Evolutionary conservation across 2,113 vertebrate genomes (phyloP), one percentile per base, ranked within the genome.

Genomic region (Cyprinus carpio): DNA sequence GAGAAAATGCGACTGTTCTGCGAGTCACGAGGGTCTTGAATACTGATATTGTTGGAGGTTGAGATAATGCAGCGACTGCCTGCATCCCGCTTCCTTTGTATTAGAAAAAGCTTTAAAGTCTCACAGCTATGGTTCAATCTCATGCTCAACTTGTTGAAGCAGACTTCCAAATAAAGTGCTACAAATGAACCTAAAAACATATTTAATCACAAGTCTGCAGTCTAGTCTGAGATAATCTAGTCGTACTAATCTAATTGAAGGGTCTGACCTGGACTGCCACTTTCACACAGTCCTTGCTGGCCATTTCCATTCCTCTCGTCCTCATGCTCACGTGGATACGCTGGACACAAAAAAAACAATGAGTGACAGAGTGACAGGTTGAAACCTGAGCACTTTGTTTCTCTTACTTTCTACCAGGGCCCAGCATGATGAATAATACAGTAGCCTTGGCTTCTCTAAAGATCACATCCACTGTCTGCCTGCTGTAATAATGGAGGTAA

Each of bases 171-270:
- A 67, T 31, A 31, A 67, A 69, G 34, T 40, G 0, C 34, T 11
- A 71, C 67, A 46, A 46, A 74, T 46, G 0, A 46, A 46, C 12
- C 10, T 46, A 25, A 46, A 74, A 16, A 43, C n/a, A 10, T 3
- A 46, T 25, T 74, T 20, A 40, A 6, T 11, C 10, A 72, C 29
- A 74, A 13, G 34, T 74, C 12, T 64, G 60, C 11, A 23, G 1
- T 13, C 4, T n/a, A n/a, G n/a, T n/a, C 23, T 80, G 3, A 16
- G 15, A 31, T 46, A 15, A 49, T 15, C 23, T 75, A 12, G 64
- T 16, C 8, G 25, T 31, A 95, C 95, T 94, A 86, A 96, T 95
- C 95, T 97, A 96, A 91, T 93, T 95, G 86, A 96, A 97, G 18
- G 94, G 95, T 72, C 95, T 92, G 80, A 96, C 94, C 20, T 94